phyloP scores from a whole-genome alignment of 2,113 vertebrate species.

The Protobothrops mucrosquamatus region DNA sequence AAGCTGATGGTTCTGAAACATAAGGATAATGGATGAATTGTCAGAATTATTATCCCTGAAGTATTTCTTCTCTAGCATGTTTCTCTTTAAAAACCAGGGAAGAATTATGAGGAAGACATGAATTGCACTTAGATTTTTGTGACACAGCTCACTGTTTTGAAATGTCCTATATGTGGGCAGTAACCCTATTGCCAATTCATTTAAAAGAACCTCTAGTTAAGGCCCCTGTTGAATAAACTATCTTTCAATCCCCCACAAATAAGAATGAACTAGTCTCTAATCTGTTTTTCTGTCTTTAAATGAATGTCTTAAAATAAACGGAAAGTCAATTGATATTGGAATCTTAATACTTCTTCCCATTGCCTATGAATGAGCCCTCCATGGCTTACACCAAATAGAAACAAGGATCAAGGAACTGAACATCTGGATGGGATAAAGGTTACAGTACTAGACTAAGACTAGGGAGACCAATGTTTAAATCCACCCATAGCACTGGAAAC shows the following conservation, averaged over 20 bases:
- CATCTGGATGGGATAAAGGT: not conserved
- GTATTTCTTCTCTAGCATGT: slow-evolving; percentile 4
- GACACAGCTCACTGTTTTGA: not conserved
- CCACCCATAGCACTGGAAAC: not conserved
- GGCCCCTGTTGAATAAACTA: not conserved
- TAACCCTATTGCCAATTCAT: not conserved
- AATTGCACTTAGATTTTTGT: not conserved
- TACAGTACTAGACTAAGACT: not conserved
- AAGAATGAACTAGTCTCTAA: not conserved
- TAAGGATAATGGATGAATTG: not conserved
- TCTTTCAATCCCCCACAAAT: not conserved
- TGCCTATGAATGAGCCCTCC: not conserved
- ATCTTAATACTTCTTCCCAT: not conserved
- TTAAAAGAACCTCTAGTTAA: not conserved
- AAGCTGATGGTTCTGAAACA: slow-evolving; percentile 5
- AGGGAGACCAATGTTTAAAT: not conserved
- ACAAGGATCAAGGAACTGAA: not conserved
- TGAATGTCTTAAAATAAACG: not conserved
- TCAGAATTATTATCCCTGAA: not conserved
- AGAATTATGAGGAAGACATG: not conserved
- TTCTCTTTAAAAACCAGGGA: not conserved
- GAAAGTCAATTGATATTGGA: not conserved
- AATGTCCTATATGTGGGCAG: not conserved
- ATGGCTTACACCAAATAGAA: not conserved
- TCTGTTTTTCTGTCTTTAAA: not conserved